Percentiles rank a stretch among this genome's conserved stretches.
These are phyloP conservation scores for Syngnathus typhle DNA, from an alignment of 2,113 vertebrate genomes.

Conservation along the genomic window DNA sequence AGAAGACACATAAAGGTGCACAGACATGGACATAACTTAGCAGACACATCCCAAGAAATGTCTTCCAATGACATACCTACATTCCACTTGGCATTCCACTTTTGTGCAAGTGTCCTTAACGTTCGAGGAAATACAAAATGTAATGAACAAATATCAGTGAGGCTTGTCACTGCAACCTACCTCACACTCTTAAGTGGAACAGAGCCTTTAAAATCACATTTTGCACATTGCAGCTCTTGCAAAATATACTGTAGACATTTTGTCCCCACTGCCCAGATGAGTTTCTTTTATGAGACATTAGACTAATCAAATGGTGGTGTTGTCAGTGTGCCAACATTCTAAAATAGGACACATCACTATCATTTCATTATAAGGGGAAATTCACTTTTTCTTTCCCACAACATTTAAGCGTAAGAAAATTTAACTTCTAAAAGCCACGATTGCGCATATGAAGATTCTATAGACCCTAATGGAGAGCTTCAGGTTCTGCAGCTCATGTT, in stretches of 20 bases:
- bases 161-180: constrained; percentile 26
- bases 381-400: background rate
- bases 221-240: background rate
- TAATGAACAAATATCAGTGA: constrained; percentile 16
- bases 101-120: constrained; percentile 35
- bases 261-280: background rate
- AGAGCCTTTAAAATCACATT: constrained; percentile 18
- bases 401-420: background rate
- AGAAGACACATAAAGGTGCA: constrained; percentile 35
- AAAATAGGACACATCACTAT: background rate
- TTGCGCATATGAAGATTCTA: background rate
- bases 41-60: background rate
- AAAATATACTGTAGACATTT: background rate
- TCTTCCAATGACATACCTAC: background rate
- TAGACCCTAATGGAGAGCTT: background rate
- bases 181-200: constrained; percentile 8
- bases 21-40: background rate
- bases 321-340: background rate
- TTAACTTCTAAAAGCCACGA: background rate
- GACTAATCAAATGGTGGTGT: background rate
- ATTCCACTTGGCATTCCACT: constrained; percentile 34
- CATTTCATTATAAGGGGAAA: background rate
- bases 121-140: constrained; percentile 37
- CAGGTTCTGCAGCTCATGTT: background rate
- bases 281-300: background rate